These are phyloP conservation scores for Nothura maculosa DNA, from an alignment of 2,797 vertebrate species.

Conservation along the genomic window DNA sequence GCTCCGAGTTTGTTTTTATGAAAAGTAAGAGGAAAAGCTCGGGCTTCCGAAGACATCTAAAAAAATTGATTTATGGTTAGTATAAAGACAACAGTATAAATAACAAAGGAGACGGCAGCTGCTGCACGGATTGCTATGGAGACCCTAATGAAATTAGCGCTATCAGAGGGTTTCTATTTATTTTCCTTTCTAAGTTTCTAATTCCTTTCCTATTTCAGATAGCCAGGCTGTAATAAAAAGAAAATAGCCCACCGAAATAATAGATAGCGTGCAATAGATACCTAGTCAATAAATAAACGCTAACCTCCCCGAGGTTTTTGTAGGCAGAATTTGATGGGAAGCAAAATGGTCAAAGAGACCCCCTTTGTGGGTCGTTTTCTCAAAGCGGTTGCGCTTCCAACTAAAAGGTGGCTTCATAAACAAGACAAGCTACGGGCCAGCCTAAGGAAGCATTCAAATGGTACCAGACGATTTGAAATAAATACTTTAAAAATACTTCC, in stretches of 20 bases:
- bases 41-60: conserved; percentile 66
- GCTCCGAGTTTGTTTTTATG: conserved; percentile 74
- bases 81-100: conserved; percentile 75
- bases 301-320: conserved; percentile 53
- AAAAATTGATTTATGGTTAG: conserved; percentile 73
- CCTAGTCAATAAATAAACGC: conserved; percentile 64
- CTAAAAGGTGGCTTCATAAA: conserved; percentile 74
- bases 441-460: conserved; percentile 80
- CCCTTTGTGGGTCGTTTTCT: conserved; percentile 65
- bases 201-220: conserved; percentile 48
- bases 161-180: conserved; percentile 51
- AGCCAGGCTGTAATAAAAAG: conserved; percentile 16
- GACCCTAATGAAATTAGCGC: conserved; percentile 62
- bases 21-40: conserved; percentile 61
- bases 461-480: conserved; percentile 82
- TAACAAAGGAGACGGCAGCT: conserved; percentile 71
- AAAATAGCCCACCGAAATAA: conserved; percentile 45
- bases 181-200: conserved; percentile 53
- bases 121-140: conserved; percentile 62
- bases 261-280: conserved; percentile 27
- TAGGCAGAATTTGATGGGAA: conserved; percentile 52
- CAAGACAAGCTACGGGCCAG: conserved; percentile 44
- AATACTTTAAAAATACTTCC: conserved; percentile 74
- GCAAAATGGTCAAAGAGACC: conserved; percentile 78
- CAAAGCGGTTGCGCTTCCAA: conserved; percentile 73